A percentile compares a stretch with the other conserved stretches of the same genome.
phyloP scores from a whole-genome alignment of 2,888 invertebrate species.

The Poecilobothrus nobilitatus region DNA sequence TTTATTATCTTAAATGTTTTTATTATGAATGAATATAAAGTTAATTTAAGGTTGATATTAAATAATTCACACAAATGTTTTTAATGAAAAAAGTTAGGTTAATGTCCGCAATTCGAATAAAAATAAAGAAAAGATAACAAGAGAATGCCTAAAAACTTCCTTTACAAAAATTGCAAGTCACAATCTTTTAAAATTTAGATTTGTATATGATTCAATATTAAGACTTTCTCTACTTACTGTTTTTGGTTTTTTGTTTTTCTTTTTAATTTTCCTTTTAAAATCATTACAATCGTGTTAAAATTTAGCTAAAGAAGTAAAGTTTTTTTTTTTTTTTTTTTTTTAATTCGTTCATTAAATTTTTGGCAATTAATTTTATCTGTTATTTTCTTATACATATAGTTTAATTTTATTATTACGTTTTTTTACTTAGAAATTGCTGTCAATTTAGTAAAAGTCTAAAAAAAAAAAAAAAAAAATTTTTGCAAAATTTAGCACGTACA shows the following conservation, averaged over 20 bases:
- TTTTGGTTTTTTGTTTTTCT: not conserved
- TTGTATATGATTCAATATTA: not conserved
- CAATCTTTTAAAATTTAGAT: not conserved
- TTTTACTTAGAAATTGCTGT: no score
- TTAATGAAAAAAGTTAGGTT: not conserved
- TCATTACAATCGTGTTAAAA: not conserved
- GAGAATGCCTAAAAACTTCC: not conserved
- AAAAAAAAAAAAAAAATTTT: no score
- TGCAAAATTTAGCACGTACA: no score
- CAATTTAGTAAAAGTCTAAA: no score
- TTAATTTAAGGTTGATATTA: no score
- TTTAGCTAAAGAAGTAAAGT: not conserved
- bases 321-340: no score
- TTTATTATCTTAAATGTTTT: no score
- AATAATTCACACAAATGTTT: no score
- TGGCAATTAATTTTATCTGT: not conserved
- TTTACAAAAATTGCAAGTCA: not conserved
- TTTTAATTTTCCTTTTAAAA: not conserved
- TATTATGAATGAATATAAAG: no score
- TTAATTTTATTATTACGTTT: not conserved
- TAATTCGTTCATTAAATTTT: not conserved
- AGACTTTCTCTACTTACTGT: not conserved
- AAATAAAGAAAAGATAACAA: not conserved
- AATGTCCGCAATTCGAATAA: not conserved
- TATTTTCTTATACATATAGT: not conserved